These are phyloP conservation scores for Dryococelus australis DNA, from an alignment of 2,888 invertebrate species.

Conservation along the genomic window DNA sequence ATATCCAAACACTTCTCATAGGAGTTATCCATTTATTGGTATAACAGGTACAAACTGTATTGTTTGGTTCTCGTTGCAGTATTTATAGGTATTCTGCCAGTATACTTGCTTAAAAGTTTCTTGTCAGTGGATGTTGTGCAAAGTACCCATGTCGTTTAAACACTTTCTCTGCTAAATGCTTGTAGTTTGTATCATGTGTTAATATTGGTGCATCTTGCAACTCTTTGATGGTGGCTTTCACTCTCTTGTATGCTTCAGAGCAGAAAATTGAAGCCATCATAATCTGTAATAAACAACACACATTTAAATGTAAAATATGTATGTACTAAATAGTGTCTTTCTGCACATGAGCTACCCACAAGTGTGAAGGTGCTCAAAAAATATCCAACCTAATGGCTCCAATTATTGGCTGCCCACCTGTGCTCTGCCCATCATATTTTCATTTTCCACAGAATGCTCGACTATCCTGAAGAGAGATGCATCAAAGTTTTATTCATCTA, in stretches of 20 bases:
- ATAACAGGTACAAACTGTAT: neutral
- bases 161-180: conserved; percentile 63
- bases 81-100: neutral
- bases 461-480: too few relatives aligned
- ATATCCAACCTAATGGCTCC: too few relatives aligned
- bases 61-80: neutral
- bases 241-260: conserved; percentile 59
- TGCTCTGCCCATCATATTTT: too few relatives aligned
- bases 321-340: too few relatives aligned
- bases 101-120: conserved; percentile 52
- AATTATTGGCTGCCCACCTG: too few relatives aligned
- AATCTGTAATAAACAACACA: conserved; percentile 45
- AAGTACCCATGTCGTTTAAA: conserved; percentile 68
- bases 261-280: conserved; percentile 63
- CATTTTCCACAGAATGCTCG: too few relatives aligned
- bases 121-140: conserved; percentile 69
- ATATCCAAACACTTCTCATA: too few relatives aligned
- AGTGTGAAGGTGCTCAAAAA: too few relatives aligned
- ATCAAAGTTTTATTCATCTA: too few relatives aligned
- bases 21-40: neutral
- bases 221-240: conserved; percentile 59
- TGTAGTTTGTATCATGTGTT: conserved; percentile 63
- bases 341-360: too few relatives aligned
- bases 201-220: conserved; percentile 58
- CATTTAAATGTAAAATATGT: neutral